These are phyloP conservation scores for Gracilinanus agilis DNA, from an alignment of 2,113 vertebrate genomes.

Conservation along the genomic window DNA sequence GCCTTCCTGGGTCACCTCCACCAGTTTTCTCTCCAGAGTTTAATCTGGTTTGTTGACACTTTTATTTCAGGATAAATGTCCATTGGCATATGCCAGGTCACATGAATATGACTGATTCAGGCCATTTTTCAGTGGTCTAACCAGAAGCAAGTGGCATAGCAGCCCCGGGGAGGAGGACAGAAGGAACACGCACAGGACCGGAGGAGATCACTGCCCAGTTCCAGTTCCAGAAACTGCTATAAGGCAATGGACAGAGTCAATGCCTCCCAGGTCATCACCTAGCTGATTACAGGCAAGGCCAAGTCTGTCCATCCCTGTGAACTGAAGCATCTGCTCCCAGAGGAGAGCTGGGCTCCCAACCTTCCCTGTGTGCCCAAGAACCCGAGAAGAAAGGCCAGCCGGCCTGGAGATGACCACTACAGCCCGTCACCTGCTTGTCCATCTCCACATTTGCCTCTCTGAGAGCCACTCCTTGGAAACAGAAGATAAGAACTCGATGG, in stretches of 20 bases:
- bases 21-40: background rate
- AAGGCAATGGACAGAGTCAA: background rate
- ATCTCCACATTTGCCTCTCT: rapidly evolving
- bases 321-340: background rate
- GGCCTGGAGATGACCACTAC: rapidly evolving
- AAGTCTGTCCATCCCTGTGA: background rate
- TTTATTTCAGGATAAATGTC: background rate
- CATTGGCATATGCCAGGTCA: too few species aligned
- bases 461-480: rapidly evolving
- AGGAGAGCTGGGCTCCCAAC: background rate
- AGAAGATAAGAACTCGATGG: background rate
- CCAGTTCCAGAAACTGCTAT: background rate
- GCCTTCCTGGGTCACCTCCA: background rate
- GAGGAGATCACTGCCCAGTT: too few species aligned
- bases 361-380: background rate
- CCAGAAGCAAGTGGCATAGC: background rate
- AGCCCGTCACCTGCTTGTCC: background rate
- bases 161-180: background rate
- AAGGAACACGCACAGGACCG: background rate
- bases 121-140: too few species aligned
- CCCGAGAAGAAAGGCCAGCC: too few species aligned
- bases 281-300: too few species aligned
- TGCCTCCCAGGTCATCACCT: too few species aligned
- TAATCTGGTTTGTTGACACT: background rate
- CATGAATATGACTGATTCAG: too few species aligned